Evolutionary conservation across 2,797 vertebrate species (phyloP), one percentile per base, ranked within the genome.

Genomic region (Aulostomus chinensis): DNA sequence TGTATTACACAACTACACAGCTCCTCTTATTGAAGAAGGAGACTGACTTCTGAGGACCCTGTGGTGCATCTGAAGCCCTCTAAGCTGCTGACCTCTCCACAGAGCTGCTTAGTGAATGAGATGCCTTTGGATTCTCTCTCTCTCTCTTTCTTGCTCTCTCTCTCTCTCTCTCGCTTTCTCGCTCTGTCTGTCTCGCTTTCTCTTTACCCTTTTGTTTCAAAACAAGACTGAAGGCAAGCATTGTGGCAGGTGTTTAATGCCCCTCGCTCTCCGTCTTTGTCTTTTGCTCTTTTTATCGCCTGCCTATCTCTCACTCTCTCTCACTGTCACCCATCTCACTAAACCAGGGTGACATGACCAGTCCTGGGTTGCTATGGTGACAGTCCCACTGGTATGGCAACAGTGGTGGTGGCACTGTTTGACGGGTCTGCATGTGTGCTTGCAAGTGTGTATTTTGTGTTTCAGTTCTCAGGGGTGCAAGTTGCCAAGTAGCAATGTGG

Each of bases 361-460:
- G 93, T 94, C 90, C 90, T 90, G 85, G 91, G 95, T 97, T 96
- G 93, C 95, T 90, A 97, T 97, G 94, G 95, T 91, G 92, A 96
- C 91, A 88, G 92, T 93, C 94, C 93, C 93, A 93, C 75, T 85
- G 65, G 73, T 77, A 74, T 65, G 58, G 76, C 14, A 40, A 58
- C 70, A 29, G 68, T 70, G 71, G 70, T 11, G n/a, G 55, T 64
- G 73, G 72, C 60, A 60, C 53, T 37, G 15, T 57, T 68, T 33
- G 43, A 24, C 29, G 41, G 38, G 60, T 64, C 33, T 32, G 29
- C 12, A n/a, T 31, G 41, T 73, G 49, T 40, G 53, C 21, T 40
- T 24, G 28, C 15, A 14, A 42, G 56, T 66, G 53, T 58, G 43
- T 69, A 31, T 46, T 38, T 31, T 58, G 33, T 22, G 17, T 13